Evolutionary conservation across 1,140 invertebrate species (phyloP).

Genomic region (Calephelis nemesis): DNA sequence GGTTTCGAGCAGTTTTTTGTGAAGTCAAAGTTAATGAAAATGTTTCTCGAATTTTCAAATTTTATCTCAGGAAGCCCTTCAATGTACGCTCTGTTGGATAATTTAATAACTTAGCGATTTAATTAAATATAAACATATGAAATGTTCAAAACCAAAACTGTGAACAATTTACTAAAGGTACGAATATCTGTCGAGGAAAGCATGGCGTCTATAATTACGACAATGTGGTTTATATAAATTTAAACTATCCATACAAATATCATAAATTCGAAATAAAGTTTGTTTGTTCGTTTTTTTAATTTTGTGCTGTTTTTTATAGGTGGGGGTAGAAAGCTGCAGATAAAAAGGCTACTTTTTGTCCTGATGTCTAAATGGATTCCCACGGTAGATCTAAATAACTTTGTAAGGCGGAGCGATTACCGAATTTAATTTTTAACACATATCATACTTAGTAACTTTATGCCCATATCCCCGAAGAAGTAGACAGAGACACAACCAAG

Average conservation of each 20-base stretch:
- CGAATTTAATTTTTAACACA: too few relatives aligned
- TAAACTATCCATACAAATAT: not conserved
- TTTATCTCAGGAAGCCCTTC: constrained; percentile 12
- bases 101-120: constrained; percentile 34
- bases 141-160: constrained; percentile 17
- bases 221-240: constrained; percentile 10
- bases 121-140: constrained; percentile 33
- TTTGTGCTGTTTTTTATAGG: too few relatives aligned
- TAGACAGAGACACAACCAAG: too few relatives aligned
- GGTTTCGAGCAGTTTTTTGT: not conserved
- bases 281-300: too few relatives aligned
- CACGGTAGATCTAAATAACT: too few relatives aligned
- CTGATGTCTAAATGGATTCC: too few relatives aligned
- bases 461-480: too few relatives aligned
- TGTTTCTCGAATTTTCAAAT: not conserved
- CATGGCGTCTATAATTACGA: not conserved
- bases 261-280: too few relatives aligned
- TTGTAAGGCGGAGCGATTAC: too few relatives aligned
- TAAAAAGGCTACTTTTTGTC: too few relatives aligned
- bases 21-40: not conserved
- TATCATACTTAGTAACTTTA: too few relatives aligned
- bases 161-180: constrained; percentile 18
- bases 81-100: constrained; percentile 29
- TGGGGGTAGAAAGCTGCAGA: too few relatives aligned
- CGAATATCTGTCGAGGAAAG: constrained; percentile 9